Evolutionary conservation across 2,113 vertebrate genomes (phyloP).

Genomic region (Gavia stellata): DNA sequence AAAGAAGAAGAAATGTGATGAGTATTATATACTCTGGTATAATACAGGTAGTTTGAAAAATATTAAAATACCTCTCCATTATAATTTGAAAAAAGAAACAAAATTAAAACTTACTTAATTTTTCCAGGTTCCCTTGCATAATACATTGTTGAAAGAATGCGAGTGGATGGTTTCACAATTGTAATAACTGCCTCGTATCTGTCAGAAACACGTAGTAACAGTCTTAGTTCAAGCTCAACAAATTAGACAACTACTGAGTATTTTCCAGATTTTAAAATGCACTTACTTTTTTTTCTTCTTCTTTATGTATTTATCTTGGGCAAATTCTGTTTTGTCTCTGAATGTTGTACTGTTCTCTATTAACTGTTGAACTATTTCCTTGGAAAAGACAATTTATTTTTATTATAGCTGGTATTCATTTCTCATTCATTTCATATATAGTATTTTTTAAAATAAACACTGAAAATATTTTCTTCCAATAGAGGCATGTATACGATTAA

Average conservation of each 20-base stretch:
- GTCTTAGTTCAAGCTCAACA: not conserved
- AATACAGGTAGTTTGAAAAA: not conserved
- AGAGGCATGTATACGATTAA: not conserved
- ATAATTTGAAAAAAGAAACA: not conserved
- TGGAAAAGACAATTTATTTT: conserved; percentile 55
- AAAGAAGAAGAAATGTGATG: not conserved
- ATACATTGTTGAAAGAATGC: conserved; percentile 97
- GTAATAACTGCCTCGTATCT: conserved; percentile 91
- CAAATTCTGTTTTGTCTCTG: conserved; percentile 93
- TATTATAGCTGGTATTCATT: not conserved
- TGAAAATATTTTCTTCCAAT: not conserved
- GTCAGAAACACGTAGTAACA: not conserved
- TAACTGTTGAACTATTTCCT: conserved; percentile 97
- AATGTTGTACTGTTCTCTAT: conserved; percentile 97
- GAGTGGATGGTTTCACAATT: conserved; percentile 87
- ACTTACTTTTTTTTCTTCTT: conserved; percentile 99
- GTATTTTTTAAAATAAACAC: not conserved
- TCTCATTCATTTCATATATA: not conserved
- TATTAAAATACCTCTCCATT: not conserved
- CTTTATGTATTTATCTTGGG: conserved; percentile 98
- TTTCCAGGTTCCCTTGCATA: conserved; percentile 95
- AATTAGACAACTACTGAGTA: not conserved
- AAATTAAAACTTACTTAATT: conserved; percentile 83
- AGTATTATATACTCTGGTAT: not conserved
- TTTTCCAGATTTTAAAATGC: not conserved